Evolutionary conservation across 2,888 invertebrate genomes (phyloP), one percentile per base, ranked within the genome.

Genomic region (Trissoscelio sp.): DNA sequence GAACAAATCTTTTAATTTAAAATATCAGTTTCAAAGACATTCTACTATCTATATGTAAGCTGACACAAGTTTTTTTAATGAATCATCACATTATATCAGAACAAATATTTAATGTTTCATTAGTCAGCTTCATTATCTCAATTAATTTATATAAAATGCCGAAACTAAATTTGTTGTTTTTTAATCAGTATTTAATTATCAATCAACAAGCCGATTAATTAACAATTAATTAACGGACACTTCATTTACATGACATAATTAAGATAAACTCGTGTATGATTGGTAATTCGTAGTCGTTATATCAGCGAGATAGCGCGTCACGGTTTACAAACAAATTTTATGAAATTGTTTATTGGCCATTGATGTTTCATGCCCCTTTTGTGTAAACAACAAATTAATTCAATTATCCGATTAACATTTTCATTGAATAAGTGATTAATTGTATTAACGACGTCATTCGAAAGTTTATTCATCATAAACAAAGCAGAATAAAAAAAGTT

Each of bases 261-360:
- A 55, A 55, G 55, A 55, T 55, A 34, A 55, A 55, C 55, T 55
- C 18, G 34, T 18, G 18, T 22, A 3, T 9, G 55, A 20, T 55
- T 55, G 37, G 37, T 18, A 18, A 37, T n/a, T 37, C 34, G n/a
- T n/a, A n/a, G 14, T 20, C 4, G 28, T 0, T 22, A 16, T 31
- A 31, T 53, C 53, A 3, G 9, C 28, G 31, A 28, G 48, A 46
- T 18, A 20, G 14, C 18, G 11, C 18, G 20, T 18, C 48, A 9
- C 12, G 1, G 6, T 48, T 22, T 48, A 7, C 14, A 20, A 24
- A 22, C 22, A 22, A 48, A 22, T 48, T 22, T 51, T 2, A 44
- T 20, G 4, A 20, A 44, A 20, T 16, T 46, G 12, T 46, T 16
- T n/a, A 62, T 39, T 34, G 55, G 31, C 12, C 18, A 18, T 20